phyloP scores from a whole-genome alignment of 2,888 invertebrate species.

The Pterobdella sp. region DNA sequence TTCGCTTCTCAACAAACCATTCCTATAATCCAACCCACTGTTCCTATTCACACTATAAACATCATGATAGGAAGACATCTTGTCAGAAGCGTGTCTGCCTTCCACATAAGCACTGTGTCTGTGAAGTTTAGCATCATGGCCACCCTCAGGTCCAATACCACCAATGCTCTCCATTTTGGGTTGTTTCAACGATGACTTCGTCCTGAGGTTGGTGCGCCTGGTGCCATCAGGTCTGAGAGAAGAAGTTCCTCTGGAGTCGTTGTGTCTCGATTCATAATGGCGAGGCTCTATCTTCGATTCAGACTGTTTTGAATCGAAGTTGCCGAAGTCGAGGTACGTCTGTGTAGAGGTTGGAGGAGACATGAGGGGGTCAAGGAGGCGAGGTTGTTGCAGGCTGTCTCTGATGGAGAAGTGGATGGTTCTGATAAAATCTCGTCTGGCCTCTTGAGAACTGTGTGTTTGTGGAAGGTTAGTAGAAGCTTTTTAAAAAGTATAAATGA shows the following conservation, averaged over 20 bases:
- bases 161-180: conserved; percentile 39
- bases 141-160: conserved; percentile 41
- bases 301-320: background rate
- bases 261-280: background rate
- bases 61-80: background rate
- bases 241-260: background rate
- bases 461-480: too few species aligned
- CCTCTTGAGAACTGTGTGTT: conserved; percentile 88
- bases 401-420: conserved; percentile 93
- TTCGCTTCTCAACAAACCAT: background rate
- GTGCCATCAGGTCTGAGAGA: background rate
- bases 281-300: too few species aligned
- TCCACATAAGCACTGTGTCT: background rate
- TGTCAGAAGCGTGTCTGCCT: background rate
- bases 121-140: background rate
- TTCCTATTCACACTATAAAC: background rate
- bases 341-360: background rate
- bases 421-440: conserved; percentile 90
- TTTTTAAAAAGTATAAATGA: too few species aligned
- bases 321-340: background rate
- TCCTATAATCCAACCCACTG: too few species aligned
- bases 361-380: background rate
- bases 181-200: conserved; percentile 16
- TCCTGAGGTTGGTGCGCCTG: background rate
- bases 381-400: conserved; percentile 66